Base-by-base conservation (phyloP, 1,140 invertebrate species). In the Bombus fervidus region DNA sequence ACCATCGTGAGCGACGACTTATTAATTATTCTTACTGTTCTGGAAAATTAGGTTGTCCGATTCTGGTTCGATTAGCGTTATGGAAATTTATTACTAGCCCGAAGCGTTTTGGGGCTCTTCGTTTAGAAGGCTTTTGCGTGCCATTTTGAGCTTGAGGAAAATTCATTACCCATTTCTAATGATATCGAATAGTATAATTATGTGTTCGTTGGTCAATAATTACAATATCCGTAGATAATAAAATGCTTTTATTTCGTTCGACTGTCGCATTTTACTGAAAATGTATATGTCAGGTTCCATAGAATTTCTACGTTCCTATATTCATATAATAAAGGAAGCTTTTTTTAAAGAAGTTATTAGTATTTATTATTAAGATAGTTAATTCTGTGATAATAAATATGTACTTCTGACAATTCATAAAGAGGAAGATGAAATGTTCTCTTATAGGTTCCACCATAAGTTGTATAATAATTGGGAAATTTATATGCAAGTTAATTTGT, bases 1-100 rank as follows among this genome's bases (percentile, higher is more conserved):
- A 62, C 77, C 6, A 68, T 37, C 41, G 31, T 66, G 72, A 47
- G 57, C 73, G 68, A 72, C 47, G 76, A 53, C 86, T 90, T 92
- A 87, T 88, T 92, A 90, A 92, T 91, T 92, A 91, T 87, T 85
- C 43, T 22, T 18, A 53, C 25, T 22, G 25, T 25, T 71, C 13
- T 12, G 86, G 39, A 31, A 75, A 71, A 80, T 85, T 75, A 64
- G 85, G 79, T 80, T 59, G 69, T 71, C 69, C 74, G 77, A 83
- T 81, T 89, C 81, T 64, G 69, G 81, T 79, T 57, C 83, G 83
- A 57, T 62, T 81, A 80, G 69, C 74, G 62, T 76, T 75, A 57
- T 76, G 31, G 64, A 62, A 72, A 72, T 66, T 68, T 57, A 66
- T 72, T 72, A 80, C 39, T 53, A 62, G 68, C 69, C 68, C 9